A percentile compares a stretch with the other conserved stretches of the same genome.
Evolutionary conservation across 2,797 vertebrate genomes (phyloP).

Genomic region (Capromys pilorides): DNA sequence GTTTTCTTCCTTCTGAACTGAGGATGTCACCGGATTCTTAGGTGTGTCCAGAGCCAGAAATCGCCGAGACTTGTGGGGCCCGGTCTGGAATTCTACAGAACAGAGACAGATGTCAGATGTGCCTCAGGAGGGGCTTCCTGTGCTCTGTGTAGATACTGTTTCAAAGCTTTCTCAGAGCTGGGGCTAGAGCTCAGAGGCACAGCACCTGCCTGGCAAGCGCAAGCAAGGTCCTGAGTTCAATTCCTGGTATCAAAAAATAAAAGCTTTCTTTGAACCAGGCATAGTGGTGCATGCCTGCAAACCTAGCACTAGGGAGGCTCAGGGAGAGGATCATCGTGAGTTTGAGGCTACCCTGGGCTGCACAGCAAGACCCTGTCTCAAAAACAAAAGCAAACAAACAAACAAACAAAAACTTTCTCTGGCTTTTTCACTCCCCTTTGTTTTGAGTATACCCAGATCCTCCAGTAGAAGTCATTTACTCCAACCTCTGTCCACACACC

Average conservation of each 20-base stretch:
- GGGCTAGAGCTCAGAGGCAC: too few relatives aligned
- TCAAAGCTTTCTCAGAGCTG: neutral
- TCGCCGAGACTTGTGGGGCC: slow-evolving; percentile 44
- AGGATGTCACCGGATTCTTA: neutral
- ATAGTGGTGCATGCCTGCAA: neutral
- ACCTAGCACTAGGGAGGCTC: neutral
- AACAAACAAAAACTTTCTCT: neutral
- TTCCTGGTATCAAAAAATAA: too few relatives aligned
- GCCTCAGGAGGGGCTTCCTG: neutral
- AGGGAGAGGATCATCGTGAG: neutral
- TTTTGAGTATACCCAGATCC: neutral
- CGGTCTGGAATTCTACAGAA: slow-evolving; percentile 53
- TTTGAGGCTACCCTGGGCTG: neutral
- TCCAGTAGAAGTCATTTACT: neutral
- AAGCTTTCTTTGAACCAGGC: neutral
- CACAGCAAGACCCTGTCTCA: neutral
- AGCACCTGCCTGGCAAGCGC: too few relatives aligned
- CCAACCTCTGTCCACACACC: neutral
- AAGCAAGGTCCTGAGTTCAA: too few relatives aligned
- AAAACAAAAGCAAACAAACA: neutral
- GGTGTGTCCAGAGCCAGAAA: slow-evolving; percentile 58
- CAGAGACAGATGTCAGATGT: neutral
- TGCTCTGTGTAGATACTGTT: neutral
- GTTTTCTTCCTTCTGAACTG: neutral
- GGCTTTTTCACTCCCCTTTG: neutral